Base-by-base conservation (phyloP, 1,140 invertebrate species). In the Cardiocondyla obscurior region DNA sequence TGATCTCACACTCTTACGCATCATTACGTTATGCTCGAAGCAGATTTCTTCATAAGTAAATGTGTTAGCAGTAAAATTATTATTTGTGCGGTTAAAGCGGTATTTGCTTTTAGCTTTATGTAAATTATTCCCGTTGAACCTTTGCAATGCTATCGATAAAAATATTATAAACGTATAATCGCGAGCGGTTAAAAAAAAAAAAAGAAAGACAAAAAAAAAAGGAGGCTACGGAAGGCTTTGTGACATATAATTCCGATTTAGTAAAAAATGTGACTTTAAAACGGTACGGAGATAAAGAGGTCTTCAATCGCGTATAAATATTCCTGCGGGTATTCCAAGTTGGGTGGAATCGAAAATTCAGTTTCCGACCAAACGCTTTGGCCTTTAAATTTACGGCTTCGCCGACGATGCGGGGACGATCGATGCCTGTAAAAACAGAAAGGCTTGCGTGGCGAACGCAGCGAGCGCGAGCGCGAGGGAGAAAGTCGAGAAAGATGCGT, bases 371-470 rank as follows among this genome's bases (percentile, higher is more conserved):
- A 28, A 33, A 67, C 33, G 44, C 16, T 12, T n/a, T 10, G 60
- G 33, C 25, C 53, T 53, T 46, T 67, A 49, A 79, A 79, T 79
- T 67, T 69, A 67, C 62, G 33, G 33, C 60, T 10, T 53, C 46
- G n/a, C 25, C 33, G 57, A 53, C 62, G 30, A 64, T 25, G 58
- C 30, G n/a, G 28, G 28, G 42, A 12, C 58, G 74, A 79, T 79
- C 74, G 74, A 79, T 79, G 62, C 49, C 28, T 42, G 46, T 79
- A 79, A 79, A 79, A 79, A 79, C 74, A 28, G 62, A 28, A 67
- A 79, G 22, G 46, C 16, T 65, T 16, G 74, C 46, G 62, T 42
- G 16, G 39, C 44, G 44, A 39, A 55, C 25, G 69, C 14, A 51
- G 46, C 22, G 22, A 86, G 74, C 28, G 44, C 22, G 53, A 8